Conservation (phyloP, 37 sponge, comb jelly and placozoan genomes). For the Ephydatia muelleri region DNA sequence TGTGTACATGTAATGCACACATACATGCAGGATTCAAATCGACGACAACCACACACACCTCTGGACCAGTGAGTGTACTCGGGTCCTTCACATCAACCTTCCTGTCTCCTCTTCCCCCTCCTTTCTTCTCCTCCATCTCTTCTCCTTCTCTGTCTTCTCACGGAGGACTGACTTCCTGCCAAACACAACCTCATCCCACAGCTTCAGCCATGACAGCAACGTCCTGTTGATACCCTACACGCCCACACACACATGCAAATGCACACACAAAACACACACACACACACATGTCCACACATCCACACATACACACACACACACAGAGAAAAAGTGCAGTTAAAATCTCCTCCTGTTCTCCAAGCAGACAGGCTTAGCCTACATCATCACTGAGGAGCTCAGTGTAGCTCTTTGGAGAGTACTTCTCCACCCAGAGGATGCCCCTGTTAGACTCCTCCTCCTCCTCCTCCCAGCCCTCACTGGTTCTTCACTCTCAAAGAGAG, state of each 20-base stretch:
- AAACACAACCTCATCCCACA: constrained; percentile 96
- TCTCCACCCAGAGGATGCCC: constrained; percentile 88
- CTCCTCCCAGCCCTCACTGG: constrained; percentile 4
- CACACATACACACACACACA: background rate
- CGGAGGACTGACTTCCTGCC: constrained; percentile 33
- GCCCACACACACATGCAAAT: too few relatives aligned
- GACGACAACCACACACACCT: constrained; percentile 29
- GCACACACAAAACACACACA: too few relatives aligned
- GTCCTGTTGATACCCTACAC: constrained; percentile 87
- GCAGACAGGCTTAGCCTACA: constrained; percentile 50
- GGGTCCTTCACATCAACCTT: constrained; percentile 53
- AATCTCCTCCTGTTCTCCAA: background rate
- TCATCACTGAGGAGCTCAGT: constrained; percentile 98
- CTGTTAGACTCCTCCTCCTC: constrained; percentile 11
- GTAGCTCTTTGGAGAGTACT: constrained; percentile 87
- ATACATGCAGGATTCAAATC: background rate
- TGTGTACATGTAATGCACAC: background rate
- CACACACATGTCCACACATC: too few relatives aligned
- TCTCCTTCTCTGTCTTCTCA: constrained; percentile 22
- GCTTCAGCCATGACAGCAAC: constrained; percentile 91
- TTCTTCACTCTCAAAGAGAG: constrained; percentile 28
- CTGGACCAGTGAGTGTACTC: constrained; percentile 25
- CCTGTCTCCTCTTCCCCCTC: background rate
- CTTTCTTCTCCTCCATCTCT: constrained; percentile 16
- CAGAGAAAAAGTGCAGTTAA: background rate